Evolutionary conservation across 1,140 invertebrate species (phyloP), one percentile per base, ranked within the genome.

Genomic region (Hormaphis cornu): DNA sequence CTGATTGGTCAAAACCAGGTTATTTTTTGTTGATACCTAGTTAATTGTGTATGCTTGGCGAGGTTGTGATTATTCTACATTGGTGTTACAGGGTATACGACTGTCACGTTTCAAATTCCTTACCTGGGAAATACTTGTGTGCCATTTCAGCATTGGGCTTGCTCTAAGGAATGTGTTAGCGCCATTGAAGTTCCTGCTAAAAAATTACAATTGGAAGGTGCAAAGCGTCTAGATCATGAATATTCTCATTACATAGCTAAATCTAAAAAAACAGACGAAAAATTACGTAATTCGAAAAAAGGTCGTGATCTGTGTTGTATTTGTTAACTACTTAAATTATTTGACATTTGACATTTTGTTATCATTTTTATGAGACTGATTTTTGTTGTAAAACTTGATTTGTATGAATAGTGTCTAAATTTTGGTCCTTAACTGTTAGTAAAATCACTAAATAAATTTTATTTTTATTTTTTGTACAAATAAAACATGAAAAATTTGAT

Each of bases 71-170:
- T 30, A 5, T 20, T 28, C 3, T 66, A 16, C 24, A 20, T n/a
- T 50, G n/a, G 4, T n/a, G 18, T 37, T 24, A 30, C 72, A 81
- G 81, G 81, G 42, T 82, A 77, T 73, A 81, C 80, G 74, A 80
- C 82, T 30, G 81, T 81, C 48, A 82, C 81, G 7, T 82, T 82
- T 72, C 78, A 81, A 72, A 82, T 80, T 73, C 81, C 80, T 2
- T 82, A 81, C 72, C 72, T 82, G 18, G 81, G 81, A 7, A 82
- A 82, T 75, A 81, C 79, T 0, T 82, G 81, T 76, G 81, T 82
- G 24, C 81, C 81, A 54, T 82, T 82, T 72, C 80, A 80, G 70
- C 81, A 82, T 73, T 82, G 80, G 80, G 79, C 80, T 0, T 82
- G 81, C 71, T 78, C 77, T 12, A 56, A 75, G 30, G 72, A 77